Conservation (phyloP, 2,888 invertebrate genomes). For the Agrilus mali region DNA sequence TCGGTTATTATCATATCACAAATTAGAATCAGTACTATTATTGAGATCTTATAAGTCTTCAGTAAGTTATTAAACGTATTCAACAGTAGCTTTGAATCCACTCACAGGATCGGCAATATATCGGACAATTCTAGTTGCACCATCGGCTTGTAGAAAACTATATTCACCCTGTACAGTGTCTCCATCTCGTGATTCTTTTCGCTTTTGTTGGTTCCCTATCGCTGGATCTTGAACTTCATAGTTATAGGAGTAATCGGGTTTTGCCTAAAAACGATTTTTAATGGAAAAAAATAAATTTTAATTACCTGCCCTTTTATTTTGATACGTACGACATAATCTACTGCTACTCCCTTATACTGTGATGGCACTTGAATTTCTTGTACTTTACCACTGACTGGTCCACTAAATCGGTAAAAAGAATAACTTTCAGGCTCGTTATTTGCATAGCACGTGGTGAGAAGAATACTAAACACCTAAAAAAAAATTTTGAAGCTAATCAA, state of each 20-base stretch:
- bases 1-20: too few species aligned
- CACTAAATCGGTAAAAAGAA: constrained; percentile 59
- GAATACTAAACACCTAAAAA: too few species aligned
- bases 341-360: constrained; percentile 21
- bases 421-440: constrained; percentile 37
- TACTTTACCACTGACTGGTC: constrained; percentile 59
- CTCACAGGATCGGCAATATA: constrained; percentile 62
- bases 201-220: constrained; percentile 60
- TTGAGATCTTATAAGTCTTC: neutral
- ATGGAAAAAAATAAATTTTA: neutral
- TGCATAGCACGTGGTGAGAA: neutral
- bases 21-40: too few species aligned
- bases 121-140: constrained; percentile 55
- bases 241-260: constrained; percentile 62
- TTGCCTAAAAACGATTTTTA: constrained; percentile 38
- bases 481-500: too few species aligned
- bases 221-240: constrained; percentile 66
- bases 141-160: constrained; percentile 61
- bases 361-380: constrained; percentile 38
- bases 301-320: neutral
- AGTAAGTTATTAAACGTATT: constrained; percentile 16
- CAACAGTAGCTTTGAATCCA: constrained; percentile 53
- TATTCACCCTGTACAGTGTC: constrained; percentile 63
- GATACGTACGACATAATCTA: constrained; percentile 51
- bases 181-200: constrained; percentile 58